These are phyloP conservation scores for Priocnemis perturbator DNA, from an alignment of 2,888 invertebrate species.

Conservation along the genomic window DNA sequence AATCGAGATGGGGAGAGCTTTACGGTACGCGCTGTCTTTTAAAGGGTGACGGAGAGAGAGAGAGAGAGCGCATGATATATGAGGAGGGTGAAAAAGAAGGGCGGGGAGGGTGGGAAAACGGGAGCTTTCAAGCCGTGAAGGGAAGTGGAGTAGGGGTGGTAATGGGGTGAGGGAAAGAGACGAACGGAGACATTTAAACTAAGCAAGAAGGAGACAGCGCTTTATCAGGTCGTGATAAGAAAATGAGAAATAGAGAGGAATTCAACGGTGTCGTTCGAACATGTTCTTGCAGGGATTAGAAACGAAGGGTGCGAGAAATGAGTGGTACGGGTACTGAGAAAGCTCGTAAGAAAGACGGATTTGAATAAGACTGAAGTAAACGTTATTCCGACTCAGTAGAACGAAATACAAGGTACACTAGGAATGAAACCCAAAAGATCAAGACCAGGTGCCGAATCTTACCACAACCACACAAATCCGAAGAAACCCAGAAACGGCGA, in stretches of 20 bases:
- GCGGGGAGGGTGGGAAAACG: slow-evolving; percentile 7
- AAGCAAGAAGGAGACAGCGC: neutral
- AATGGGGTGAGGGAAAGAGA: slow-evolving; percentile 6
- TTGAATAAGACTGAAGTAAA: too few relatives aligned
- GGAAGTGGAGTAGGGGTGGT: neutral
- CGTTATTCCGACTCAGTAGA: too few relatives aligned
- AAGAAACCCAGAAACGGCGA: too few relatives aligned
- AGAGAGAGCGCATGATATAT: slow-evolving; percentile 8
- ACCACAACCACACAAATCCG: too few relatives aligned
- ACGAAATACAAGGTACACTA: too few relatives aligned
- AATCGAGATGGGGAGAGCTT: neutral
- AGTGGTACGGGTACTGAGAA: too few relatives aligned
- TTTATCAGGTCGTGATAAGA: slow-evolving; percentile 3
- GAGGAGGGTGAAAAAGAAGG: slow-evolving; percentile 5
- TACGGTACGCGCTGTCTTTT: neutral
- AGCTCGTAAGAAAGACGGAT: too few relatives aligned
- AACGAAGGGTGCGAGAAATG: too few relatives aligned
- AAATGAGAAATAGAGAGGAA: slow-evolving; percentile 22
- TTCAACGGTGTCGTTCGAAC: too few relatives aligned
- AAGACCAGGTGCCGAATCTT: too few relatives aligned
- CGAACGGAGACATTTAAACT: neutral
- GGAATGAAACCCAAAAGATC: too few relatives aligned
- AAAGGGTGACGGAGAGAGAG: slow-evolving; percentile 14
- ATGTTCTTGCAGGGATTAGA: too few relatives aligned
- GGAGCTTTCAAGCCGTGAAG: neutral